Conservation (phyloP, 2,888 invertebrate genomes). For the Chaetoderma sp. region DNA sequence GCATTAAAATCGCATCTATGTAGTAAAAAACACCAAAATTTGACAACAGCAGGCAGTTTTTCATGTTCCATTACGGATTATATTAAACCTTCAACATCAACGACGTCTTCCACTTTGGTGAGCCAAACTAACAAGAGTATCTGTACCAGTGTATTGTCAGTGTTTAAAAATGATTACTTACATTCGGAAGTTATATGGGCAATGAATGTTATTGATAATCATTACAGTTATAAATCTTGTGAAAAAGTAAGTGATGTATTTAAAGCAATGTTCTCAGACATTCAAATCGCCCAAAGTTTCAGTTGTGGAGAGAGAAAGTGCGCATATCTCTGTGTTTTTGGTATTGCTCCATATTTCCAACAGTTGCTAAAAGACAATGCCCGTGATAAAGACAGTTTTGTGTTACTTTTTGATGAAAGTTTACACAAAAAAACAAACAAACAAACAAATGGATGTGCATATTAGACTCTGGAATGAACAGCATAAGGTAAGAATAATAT, state of each 20-base stretch:
- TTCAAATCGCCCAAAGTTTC: slow-evolving; percentile 6
- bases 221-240: slow-evolving; percentile 1
- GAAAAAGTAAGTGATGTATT: not conserved
- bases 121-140: too few relatives aligned
- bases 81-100: too few relatives aligned
- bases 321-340: not conserved
- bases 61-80: too few relatives aligned
- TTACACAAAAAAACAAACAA: slow-evolving; percentile 3
- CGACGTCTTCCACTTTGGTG: too few relatives aligned
- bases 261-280: slow-evolving; percentile 12
- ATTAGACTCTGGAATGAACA: slow-evolving; percentile 4
- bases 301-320: slow-evolving; percentile 10
- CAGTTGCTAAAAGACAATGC: not conserved
- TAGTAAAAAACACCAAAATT: too few relatives aligned
- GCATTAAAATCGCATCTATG: too few relatives aligned
- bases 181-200: too few relatives aligned
- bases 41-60: too few relatives aligned
- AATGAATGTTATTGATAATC: not conserved
- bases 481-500: too few relatives aligned
- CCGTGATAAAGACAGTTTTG: not conserved
- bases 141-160: too few relatives aligned
- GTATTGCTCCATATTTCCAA: slow-evolving; percentile 8
- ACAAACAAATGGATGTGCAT: too few relatives aligned
- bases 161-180: too few relatives aligned
- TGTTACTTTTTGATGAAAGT: slow-evolving; percentile 12